A percentile compares a stretch with the other conserved stretches of the same genome.
Evolutionary conservation across 2,113 vertebrate species (phyloP).

Genomic region (Lonchura striata): DNA sequence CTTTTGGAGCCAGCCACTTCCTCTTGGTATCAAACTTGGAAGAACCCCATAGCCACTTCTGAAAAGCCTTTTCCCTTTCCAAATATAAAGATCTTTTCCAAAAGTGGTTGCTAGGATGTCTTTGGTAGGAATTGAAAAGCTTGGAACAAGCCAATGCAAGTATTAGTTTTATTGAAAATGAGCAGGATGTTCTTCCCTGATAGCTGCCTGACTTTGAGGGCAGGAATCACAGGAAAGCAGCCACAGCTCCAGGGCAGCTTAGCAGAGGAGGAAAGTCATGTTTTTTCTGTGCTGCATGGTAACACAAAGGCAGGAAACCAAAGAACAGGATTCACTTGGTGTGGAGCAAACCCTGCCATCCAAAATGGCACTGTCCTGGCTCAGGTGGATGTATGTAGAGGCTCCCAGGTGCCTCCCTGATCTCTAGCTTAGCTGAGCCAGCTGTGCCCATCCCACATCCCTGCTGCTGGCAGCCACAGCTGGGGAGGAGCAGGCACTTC

Average conservation of each 20-base stretch:
- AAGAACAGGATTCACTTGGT: background rate
- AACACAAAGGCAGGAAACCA: background rate
- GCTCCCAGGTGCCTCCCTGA: background rate
- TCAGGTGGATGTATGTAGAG: fast-evolving
- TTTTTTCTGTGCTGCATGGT: background rate
- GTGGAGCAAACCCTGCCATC: background rate
- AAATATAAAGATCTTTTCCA: background rate
- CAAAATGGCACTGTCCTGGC: background rate
- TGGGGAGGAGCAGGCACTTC: background rate
- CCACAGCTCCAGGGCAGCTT: background rate
- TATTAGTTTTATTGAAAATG: background rate
- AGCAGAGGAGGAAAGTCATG: background rate
- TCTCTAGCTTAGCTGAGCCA: background rate
- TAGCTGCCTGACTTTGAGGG: background rate
- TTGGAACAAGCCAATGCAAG: background rate
- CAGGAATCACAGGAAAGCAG: background rate
- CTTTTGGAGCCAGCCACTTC: background rate
- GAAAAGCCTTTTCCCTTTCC: slow-evolving; percentile 2
- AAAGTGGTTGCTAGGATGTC: background rate
- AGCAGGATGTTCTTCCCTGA: background rate
- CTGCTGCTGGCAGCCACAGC: background rate
- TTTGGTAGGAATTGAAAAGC: background rate
- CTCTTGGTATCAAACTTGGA: background rate
- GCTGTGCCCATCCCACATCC: background rate
- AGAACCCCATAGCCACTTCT: background rate